Evolutionary conservation across 2,113 vertebrate genomes (phyloP).

Genomic region (Gopherus evgoodei): DNA sequence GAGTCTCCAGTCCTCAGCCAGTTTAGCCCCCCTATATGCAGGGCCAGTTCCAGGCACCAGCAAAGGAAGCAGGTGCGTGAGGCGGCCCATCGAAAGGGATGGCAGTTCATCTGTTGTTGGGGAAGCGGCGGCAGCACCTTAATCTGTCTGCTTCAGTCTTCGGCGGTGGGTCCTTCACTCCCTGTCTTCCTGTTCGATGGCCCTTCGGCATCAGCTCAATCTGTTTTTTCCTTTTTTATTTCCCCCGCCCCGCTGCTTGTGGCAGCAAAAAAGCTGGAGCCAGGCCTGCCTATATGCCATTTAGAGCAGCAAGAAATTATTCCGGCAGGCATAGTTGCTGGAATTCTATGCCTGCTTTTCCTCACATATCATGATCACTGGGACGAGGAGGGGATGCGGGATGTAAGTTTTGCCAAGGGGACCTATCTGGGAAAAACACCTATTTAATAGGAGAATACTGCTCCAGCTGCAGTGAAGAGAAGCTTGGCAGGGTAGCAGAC

Average conservation of each 20-base stretch:
- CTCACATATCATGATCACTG: background rate
- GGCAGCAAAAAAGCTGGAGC: no score
- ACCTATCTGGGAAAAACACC: background rate
- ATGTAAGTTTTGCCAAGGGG: background rate
- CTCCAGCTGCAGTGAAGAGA: background rate
- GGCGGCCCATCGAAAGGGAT: no score
- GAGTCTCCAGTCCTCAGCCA: background rate
- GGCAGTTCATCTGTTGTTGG: no score
- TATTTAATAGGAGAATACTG: fast-evolving
- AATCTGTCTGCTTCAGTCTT: no score
- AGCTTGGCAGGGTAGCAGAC: background rate
- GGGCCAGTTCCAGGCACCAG: no score
- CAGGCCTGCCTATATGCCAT: background rate
- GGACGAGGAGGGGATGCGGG: background rate
- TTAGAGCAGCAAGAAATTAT: background rate
- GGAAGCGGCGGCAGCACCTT: no score
- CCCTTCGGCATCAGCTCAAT: no score
- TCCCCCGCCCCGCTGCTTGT: no score
- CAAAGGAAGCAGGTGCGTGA: no score
- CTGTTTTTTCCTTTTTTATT: no score
- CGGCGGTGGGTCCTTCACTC: no score
- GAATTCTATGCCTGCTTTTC: background rate
- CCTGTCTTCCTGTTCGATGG: no score
- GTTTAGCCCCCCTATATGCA: background rate
- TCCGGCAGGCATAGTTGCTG: background rate